phyloP scores from a whole-genome alignment of 2,888 invertebrate species.

The Drosophila macrospina region DNA sequence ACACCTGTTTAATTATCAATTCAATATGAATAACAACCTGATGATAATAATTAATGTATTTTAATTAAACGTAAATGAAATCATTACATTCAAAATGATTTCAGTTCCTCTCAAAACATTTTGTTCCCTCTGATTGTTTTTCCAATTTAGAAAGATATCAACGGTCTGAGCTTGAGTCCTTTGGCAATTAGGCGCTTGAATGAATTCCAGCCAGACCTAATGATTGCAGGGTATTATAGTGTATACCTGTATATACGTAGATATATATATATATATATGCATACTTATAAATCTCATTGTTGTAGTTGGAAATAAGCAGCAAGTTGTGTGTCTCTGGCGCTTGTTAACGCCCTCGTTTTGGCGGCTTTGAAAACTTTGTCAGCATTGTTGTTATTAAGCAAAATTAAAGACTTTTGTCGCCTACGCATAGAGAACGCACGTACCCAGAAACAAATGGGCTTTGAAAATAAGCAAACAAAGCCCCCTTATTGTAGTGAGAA shows the following conservation, averaged over 20 bases:
- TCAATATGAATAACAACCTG: background rate
- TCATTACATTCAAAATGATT: background rate
- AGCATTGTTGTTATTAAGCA: conserved; percentile 72
- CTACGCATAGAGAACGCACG: conserved; percentile 49
- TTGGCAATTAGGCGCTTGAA: conserved; percentile 17
- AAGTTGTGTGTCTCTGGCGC: conserved; percentile 73
- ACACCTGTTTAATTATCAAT: background rate
- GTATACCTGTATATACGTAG: background rate
- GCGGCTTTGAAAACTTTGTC: conserved; percentile 73
- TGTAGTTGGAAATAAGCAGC: conserved; percentile 71
- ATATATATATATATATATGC: conserved; percentile 22
- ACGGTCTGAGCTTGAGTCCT: background rate
- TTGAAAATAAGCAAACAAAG: conserved; percentile 77
- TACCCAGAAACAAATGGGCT: conserved; percentile 78
- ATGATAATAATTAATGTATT: background rate
- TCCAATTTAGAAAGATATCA: background rate
- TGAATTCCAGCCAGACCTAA: conserved; percentile 14
- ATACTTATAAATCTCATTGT: conserved; percentile 43
- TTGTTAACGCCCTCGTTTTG: conserved; percentile 80
- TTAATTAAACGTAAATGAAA: conserved; percentile 3
- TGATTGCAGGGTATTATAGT: conserved; percentile 46
- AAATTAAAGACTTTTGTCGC: conserved; percentile 79
- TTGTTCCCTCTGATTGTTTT: background rate
- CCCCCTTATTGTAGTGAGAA: conserved; percentile 20
- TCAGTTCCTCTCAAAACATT: background rate